These are phyloP conservation scores for Sycophila sp. DNA, from an alignment of 1,140 invertebrate genomes.

Conservation along the genomic window DNA sequence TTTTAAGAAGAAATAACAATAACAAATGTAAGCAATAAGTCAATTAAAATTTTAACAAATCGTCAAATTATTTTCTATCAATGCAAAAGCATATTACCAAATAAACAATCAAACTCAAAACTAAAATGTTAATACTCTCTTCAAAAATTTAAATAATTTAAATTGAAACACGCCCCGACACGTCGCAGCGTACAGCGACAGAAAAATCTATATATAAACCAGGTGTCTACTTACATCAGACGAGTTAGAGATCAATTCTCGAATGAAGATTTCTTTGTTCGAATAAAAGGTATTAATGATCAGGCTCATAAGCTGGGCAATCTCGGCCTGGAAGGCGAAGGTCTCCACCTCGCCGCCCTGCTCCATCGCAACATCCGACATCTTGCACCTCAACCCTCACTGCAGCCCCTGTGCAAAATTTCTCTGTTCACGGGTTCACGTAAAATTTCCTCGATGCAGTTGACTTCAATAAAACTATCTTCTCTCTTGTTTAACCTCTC, in stretches of 20 bases:
- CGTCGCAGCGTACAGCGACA: not conserved
- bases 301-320: slow-evolving; percentile 86
- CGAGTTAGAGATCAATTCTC: slow-evolving; percentile 92
- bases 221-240: slow-evolving; percentile 72
- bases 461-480: too few relatives aligned
- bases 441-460: not conserved
- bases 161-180: too few relatives aligned
- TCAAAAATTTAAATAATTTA: too few relatives aligned
- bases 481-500: too few relatives aligned
- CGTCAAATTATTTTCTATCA: too few relatives aligned
- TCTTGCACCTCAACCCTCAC: slow-evolving; percentile 54
- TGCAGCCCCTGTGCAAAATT: too few relatives aligned
- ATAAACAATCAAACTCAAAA: too few relatives aligned
- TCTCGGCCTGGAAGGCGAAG: slow-evolving; percentile 85
- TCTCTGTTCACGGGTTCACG: not conserved
- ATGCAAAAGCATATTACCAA: too few relatives aligned
- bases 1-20: too few relatives aligned
- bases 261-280: slow-evolving; percentile 99
- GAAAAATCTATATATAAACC: not conserved
- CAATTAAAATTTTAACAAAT: too few relatives aligned
- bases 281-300: slow-evolving; percentile 99
- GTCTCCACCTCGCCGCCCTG: slow-evolving; percentile 67
- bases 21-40: too few relatives aligned
- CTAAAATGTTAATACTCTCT: too few relatives aligned
- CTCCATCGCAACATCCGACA: slow-evolving; percentile 68